phyloP scores from a whole-genome alignment of 2,797 vertebrate species.

The Eleutherodactylus coqui region DNA sequence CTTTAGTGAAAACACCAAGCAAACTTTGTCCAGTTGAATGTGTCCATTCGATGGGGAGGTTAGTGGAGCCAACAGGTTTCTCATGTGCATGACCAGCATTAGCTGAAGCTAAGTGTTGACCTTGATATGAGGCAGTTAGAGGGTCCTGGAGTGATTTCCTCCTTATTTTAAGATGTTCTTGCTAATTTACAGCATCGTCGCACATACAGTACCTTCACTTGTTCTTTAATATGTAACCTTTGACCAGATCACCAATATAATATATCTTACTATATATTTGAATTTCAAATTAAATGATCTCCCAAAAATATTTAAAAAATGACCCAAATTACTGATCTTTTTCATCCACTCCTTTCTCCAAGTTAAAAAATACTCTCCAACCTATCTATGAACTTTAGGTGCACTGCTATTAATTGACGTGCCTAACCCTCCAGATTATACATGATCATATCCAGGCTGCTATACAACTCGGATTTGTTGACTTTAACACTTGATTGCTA shows the following conservation, averaged over 20 bases:
- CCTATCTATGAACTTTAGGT: background rate
- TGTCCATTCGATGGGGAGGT: too few species aligned
- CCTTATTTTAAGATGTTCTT: too few species aligned
- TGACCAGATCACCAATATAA: background rate
- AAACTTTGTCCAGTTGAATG: too few species aligned
- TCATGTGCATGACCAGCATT: too few species aligned
- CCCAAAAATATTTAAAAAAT: background rate
- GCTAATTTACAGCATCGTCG: too few species aligned
- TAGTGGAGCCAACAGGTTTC: too few species aligned
- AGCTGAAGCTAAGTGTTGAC: too few species aligned
- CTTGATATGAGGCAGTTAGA: too few species aligned
- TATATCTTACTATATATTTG: background rate
- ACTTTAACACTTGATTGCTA: constrained; percentile 7
- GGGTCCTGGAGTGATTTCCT: too few species aligned
- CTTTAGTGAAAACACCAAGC: too few species aligned
- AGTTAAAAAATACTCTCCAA: background rate
- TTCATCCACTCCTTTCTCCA: background rate
- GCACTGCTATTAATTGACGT: background rate
- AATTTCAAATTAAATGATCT: background rate
- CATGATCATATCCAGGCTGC: background rate
- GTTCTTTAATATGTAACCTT: background rate
- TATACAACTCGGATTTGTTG: background rate
- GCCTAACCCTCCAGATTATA: background rate
- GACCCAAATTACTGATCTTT: background rate
- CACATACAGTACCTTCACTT: too few species aligned